Evolutionary conservation across 2,113 vertebrate species (phyloP), one percentile per base, ranked within the genome.

Genomic region (Triplophysa siluroides): DNA sequence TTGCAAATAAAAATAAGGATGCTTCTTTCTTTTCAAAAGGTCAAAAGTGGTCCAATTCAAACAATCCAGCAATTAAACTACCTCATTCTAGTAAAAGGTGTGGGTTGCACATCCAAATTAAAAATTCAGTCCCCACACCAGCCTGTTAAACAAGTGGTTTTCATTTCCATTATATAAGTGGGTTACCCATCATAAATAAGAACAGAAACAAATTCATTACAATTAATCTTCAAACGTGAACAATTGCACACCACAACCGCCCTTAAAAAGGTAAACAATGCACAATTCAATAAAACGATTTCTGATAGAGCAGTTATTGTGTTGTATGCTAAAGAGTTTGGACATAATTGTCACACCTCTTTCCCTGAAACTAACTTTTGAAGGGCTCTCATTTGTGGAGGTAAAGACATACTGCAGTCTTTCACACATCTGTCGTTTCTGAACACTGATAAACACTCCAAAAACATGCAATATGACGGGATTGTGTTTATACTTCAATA

Each of bases 71-170:
- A 54, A n/a, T 66, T 0, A 64, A 69, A 56, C 64, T 64, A 58
- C 54, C 47, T 23, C 24, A 21, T 84, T 77, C 61, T 68, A 64
- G 66, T 71, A 47, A 54, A 65, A 62, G 23, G 24, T 38, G 73
- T 66, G 75, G 58, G 69, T 70, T 70, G 79, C 71, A 78, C 70
- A 75, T 65, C 45, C 47, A 56, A 79, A 47, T 84, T 43, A 69
- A 75, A 84, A 78, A 63, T 81, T 70, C 76, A 60, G 75, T 78
- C 38, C 41, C 41, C 63, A 62, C 58, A 24, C 47, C 60, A 38
- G 24, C 54, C 43, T 58, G 66, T 68, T 63, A 66, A 74, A 78
- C 60, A 65, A 80, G 79, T 79, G 79, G 65, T 81, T 81, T 85
- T 79, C 52, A 71, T 43, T 84, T 62, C 23, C 29, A 38, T 71